phyloP scores from a whole-genome alignment of 2,888 invertebrate species.

The Agrochola litura region DNA sequence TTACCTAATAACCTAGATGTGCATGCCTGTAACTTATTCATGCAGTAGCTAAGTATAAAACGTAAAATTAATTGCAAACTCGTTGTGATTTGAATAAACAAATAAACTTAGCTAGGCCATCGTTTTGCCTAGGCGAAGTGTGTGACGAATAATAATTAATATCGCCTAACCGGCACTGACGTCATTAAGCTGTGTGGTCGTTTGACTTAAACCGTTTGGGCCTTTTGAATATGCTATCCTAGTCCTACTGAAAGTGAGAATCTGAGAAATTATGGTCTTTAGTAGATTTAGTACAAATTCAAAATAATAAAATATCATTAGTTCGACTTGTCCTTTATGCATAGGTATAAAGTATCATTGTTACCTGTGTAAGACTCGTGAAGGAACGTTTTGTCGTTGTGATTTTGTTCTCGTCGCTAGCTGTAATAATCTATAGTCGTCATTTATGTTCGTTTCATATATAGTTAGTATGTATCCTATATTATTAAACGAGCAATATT shows the following conservation, averaged over 20 bases:
- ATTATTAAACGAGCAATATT: too few species aligned
- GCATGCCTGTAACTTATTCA: constrained; percentile 50
- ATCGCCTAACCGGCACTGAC: not conserved
- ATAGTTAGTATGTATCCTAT: too few species aligned
- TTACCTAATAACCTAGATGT: constrained; percentile 59
- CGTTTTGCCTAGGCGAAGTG: constrained; percentile 29
- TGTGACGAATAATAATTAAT: constrained; percentile 48
- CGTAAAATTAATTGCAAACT: constrained; percentile 55
- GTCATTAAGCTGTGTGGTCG: constrained; percentile 9
- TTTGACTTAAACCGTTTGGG: constrained; percentile 9
- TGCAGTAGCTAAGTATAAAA: constrained; percentile 47
- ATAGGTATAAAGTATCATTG: too few species aligned
- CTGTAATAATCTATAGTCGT: too few species aligned
- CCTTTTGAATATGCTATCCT: constrained; percentile 4
- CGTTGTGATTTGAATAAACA: constrained; percentile 57
- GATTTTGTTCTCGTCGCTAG: too few species aligned
- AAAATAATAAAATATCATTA: too few species aligned
- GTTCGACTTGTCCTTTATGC: too few species aligned
- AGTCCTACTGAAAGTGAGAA: not conserved
- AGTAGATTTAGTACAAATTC: not conserved
- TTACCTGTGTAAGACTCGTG: too few species aligned
- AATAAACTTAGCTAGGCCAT: constrained; percentile 31
- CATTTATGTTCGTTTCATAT: too few species aligned
- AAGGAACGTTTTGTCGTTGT: too few species aligned
- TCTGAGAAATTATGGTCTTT: not conserved